Base-by-base conservation (phyloP, 1,140 invertebrate species). In the Theocolax elegans region DNA sequence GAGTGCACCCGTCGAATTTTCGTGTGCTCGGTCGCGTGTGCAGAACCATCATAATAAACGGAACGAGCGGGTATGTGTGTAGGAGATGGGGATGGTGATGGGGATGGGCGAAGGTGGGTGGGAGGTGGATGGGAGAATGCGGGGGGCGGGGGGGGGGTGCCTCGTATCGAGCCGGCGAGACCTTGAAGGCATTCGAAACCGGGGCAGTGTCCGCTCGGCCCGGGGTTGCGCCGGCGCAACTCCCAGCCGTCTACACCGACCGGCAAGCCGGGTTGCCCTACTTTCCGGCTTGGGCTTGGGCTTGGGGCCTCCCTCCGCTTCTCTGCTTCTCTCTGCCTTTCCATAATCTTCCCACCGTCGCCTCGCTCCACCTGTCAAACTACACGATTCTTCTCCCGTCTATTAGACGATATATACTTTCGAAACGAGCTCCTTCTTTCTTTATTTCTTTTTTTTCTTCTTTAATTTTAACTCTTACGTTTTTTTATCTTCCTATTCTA, bases 121-220 rank as follows among this genome's bases (percentile, higher is more conserved):
- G 3, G 10, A 38, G 29, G 35, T 29, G 6, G 23, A 13, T 51
- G 19, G 23, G 51, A 29, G 51, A 49, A 9, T 27, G 25, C 23
- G 29, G 13, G 8, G 44, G 12, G 42, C 56, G 49, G 46, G 40
- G 60, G 13, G 13, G 48, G 64, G 40, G 67, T 67, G 71, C 49
- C 19, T 74, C 64, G 72, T 68, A 75, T 67, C 54, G 65, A 64
- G 70, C 67, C 69, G 62, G 60, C 60, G 74, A 76, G 79, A 82
- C 80, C 80, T 83, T 82, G 80, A 83, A 82, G 81, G 76, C 76
- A 79, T 80, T 79, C 64, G 77, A 80, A 83, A 83, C 78, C 79
- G 75, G 81, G 76, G 77, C 80, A 83, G 77, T 81, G 79, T 76
- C 79, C 76, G 72, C 74, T 71, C 72, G 21, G 73, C 77, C 73